Conservation (phyloP, 2,888 invertebrate genomes). For the Drosophila fulvimacula region DNA sequence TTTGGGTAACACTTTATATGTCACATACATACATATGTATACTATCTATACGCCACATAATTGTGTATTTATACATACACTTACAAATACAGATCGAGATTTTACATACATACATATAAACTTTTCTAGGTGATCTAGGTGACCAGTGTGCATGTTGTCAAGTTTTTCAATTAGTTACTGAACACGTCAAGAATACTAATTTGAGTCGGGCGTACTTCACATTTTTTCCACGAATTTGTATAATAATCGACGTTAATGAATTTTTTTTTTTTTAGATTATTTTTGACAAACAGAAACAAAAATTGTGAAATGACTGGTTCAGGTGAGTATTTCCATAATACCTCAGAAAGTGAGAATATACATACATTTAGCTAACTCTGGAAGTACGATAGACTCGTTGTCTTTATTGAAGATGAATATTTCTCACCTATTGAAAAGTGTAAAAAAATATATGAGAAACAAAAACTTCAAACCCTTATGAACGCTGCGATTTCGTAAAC, state of each 20-base stretch:
- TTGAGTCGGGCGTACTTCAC: constrained; percentile 34
- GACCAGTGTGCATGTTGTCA: constrained; percentile 4
- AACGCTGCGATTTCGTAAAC: no score
- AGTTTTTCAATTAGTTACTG: constrained; percentile 27
- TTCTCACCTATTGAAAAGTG: not conserved
- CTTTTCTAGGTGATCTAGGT: not conserved
- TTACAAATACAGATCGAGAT: not conserved
- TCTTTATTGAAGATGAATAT: not conserved
- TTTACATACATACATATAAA: not conserved
- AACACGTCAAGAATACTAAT: constrained; percentile 60
- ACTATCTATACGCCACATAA: not conserved
- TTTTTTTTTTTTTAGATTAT: constrained; percentile 51
- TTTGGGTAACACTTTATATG: no score
- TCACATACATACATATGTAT: no score
- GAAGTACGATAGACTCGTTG: not conserved
- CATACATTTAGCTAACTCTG: no score
- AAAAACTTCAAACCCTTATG: no score
- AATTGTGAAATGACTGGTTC: constrained; percentile 69
- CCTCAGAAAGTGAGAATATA: not conserved
- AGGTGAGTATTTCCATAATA: constrained; percentile 51
- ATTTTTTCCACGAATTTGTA: no score
- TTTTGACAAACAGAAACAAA: constrained; percentile 3
- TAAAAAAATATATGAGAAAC: not conserved
- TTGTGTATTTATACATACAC: not conserved
- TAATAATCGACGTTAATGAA: no score